Base-by-base conservation (phyloP, 2,113 vertebrate species). In the Empidonax alnorum region DNA sequence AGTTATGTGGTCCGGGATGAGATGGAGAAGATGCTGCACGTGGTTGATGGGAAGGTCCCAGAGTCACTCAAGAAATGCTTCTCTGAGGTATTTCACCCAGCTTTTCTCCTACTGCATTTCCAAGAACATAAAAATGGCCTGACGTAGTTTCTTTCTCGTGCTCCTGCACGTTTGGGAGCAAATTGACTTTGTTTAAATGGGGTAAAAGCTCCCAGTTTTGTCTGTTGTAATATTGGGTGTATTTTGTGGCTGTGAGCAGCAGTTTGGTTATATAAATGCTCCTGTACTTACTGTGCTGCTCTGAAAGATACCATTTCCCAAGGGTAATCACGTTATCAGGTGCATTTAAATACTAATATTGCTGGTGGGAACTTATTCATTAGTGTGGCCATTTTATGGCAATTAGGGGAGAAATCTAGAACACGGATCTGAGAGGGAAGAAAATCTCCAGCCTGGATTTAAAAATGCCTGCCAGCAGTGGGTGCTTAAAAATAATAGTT, bases 31-130 rank as follows among this genome's bases (percentile, higher is more conserved):
- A 99, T 99, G 97, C 98, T 99, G 52, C 98, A 98, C 55, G 96
- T 98, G n/a, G 98, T 99, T 94, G 99, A 99, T 89, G 99, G 99
- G 74, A 99, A 99, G 88, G 98, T 99, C 85, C 99, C 99, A 42
- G 96, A 98, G 63, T 98, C 99, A 13, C 98, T 99, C 69, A 99
- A 98, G 97, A 99, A 98, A 96, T 99, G 98, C 95, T 99, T 99
- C 96, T 98, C 96, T 39, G 99, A 99, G 99, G 99, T 99, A 97
- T 77, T 77, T 76, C 80, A n/a, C 72, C 28, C 23, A 76, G 61
- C 46, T 88, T 96, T 91, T 63, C 21, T 67, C 35, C n/a, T 62
- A 17, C 0, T 82, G 46, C 67, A 28, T 58, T 83, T 58, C 58
- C 35, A 68, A 35, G 63, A 50, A 56, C 14, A 8, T 42, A 56